phyloP scores from a whole-genome alignment of 2,113 vertebrate genomes.

The Callospermophilus lateralis region DNA sequence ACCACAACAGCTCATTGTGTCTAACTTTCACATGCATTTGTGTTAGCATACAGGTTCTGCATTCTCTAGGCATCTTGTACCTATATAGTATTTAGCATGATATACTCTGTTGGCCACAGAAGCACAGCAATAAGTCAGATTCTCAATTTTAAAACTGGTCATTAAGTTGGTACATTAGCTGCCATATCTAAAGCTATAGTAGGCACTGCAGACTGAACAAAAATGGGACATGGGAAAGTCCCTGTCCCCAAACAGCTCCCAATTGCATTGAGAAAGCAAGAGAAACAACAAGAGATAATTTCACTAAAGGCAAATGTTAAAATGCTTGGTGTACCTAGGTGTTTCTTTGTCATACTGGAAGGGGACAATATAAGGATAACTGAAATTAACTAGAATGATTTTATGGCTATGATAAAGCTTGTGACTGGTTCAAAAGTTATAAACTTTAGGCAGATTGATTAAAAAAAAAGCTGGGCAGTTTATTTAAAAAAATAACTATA shows the following conservation, averaged over 20 bases:
- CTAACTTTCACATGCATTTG: neutral
- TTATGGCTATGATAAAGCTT: neutral
- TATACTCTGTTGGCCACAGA: neutral
- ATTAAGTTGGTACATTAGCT: neutral
- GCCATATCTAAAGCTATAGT: neutral
- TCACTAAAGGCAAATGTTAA: neutral
- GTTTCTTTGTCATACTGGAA: neutral
- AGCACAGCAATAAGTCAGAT: neutral
- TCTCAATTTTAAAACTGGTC: neutral
- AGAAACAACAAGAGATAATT: neutral
- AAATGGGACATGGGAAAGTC: neutral
- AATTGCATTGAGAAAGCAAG: neutral
- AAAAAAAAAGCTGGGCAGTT: neutral
- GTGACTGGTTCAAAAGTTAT: neutral
- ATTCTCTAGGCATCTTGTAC: neutral
- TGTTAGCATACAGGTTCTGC: neutral
- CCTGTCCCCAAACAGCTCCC: neutral
- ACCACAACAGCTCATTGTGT: neutral
- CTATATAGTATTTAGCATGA: neutral
- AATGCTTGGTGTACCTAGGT: neutral
- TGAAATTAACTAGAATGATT: slow-evolving; percentile 29
- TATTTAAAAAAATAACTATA: neutral
- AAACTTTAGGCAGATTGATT: neutral
- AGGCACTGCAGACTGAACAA: neutral
- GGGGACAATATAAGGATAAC: neutral